A percentile compares a stretch with the other conserved stretches of the same genome.
phyloP scores from a whole-genome alignment of 2,888 invertebrate species.

The Gymnocheta viridis region DNA sequence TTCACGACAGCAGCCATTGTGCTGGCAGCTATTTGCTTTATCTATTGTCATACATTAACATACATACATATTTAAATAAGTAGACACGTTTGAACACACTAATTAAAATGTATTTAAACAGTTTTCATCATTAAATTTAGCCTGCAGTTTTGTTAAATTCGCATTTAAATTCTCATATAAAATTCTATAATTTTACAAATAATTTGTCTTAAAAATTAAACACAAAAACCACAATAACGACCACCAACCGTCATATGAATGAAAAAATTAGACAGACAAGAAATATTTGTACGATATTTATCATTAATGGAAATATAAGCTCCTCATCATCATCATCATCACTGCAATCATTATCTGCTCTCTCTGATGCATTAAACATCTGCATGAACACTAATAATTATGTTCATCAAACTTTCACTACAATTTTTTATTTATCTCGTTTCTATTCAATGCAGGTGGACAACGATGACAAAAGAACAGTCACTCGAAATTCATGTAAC shows the following conservation, averaged over 20 bases:
- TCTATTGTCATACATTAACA: neutral
- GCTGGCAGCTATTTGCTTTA: neutral
- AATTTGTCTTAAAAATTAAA: slow-evolving; percentile 34
- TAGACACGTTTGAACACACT: neutral
- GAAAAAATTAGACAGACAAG: slow-evolving; percentile 8
- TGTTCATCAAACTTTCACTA: too few species aligned
- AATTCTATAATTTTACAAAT: slow-evolving; percentile 33
- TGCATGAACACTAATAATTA: too few species aligned
- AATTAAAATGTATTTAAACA: slow-evolving; percentile 41
- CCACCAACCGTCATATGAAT: slow-evolving; percentile 35
- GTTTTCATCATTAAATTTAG: slow-evolving; percentile 19
- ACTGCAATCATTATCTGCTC: slow-evolving; percentile 37
- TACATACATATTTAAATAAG: neutral
- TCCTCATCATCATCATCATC: slow-evolving; percentile 28
- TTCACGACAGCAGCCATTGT: neutral
- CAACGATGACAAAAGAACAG: too few species aligned
- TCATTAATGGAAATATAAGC: slow-evolving; percentile 56
- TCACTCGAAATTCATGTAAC: too few species aligned
- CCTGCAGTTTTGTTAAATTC: slow-evolving; percentile 16
- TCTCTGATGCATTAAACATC: slow-evolving; percentile 35
- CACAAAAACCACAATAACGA: slow-evolving; percentile 42
- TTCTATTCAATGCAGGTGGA: too few species aligned
- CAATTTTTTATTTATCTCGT: too few species aligned
- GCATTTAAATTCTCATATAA: slow-evolving; percentile 6
- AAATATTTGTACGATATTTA: slow-evolving; percentile 27